Evolutionary conservation across 2,888 invertebrate genomes (phyloP).

Genomic region (Acanthosepion pharaonis): DNA sequence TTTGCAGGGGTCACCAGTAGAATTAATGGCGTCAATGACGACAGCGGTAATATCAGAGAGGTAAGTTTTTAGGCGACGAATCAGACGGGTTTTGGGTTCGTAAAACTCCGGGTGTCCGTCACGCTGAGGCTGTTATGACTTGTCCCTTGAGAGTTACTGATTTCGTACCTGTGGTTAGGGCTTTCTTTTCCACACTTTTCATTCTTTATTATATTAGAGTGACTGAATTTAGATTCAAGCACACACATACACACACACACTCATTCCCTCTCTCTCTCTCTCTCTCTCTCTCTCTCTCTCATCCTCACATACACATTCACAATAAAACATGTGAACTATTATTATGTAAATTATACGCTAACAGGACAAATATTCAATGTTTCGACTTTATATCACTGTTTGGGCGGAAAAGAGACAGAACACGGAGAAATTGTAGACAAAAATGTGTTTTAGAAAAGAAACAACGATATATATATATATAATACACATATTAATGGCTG

Average conservation of each 20-base stretch:
- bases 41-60: constrained; percentile 1
- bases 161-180: not conserved
- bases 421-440: not conserved
- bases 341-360: not conserved
- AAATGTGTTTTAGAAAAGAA: not conserved
- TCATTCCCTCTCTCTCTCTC: not conserved
- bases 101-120: not conserved
- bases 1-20: not conserved
- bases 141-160: not conserved
- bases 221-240: not conserved
- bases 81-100: not conserved
- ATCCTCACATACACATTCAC: not conserved
- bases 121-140: not conserved
- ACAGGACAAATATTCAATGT: not conserved
- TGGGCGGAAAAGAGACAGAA: not conserved
- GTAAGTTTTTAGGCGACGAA: not conserved
- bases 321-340: not conserved
- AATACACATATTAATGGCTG: too few relatives aligned
- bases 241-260: not conserved
- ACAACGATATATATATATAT: too few relatives aligned
- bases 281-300: not conserved
- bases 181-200: not conserved
- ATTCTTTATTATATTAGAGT: not conserved
- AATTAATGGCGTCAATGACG: not conserved
- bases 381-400: not conserved